A percentile compares a stretch with the other conserved stretches of the same genome.
These are phyloP conservation scores for Contarinia nasturtii DNA, from an alignment of 1,140 invertebrate species.

Conservation along the genomic window DNA sequence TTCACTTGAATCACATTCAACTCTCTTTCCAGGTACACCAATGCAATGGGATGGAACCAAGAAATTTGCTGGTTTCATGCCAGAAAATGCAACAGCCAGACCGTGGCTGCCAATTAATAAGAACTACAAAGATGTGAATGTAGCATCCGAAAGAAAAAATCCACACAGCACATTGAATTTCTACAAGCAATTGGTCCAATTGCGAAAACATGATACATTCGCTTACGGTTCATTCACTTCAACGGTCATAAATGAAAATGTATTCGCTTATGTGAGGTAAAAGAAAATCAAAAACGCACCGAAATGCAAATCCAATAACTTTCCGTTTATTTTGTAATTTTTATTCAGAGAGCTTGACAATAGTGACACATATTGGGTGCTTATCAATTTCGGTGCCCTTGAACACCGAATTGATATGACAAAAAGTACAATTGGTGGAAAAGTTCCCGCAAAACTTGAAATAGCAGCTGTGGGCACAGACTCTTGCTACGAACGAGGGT, in stretches of 20 bases:
- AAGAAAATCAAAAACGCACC: no score
- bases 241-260: conserved; percentile 16
- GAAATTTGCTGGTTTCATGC: conserved; percentile 16
- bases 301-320: no score
- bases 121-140: conserved; percentile 27
- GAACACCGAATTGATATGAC: neutral
- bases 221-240: conserved; percentile 21
- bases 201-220: conserved; percentile 22
- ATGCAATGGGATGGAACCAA: conserved; percentile 44
- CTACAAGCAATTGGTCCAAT: conserved; percentile 24
- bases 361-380: neutral
- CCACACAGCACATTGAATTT: conserved; percentile 27
- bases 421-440: no score
- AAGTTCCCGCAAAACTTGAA: neutral
- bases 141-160: conserved; percentile 18
- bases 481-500: neutral
- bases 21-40: no score
- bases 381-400: neutral
- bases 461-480: neutral
- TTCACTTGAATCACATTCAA: no score
- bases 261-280: conserved; percentile 27
- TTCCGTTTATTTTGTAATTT: no score
- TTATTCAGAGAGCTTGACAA: neutral
- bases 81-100: conserved; percentile 11
- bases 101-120: conserved; percentile 39